phyloP scores from a whole-genome alignment of 2,888 invertebrate species.

The Troides helena region DNA sequence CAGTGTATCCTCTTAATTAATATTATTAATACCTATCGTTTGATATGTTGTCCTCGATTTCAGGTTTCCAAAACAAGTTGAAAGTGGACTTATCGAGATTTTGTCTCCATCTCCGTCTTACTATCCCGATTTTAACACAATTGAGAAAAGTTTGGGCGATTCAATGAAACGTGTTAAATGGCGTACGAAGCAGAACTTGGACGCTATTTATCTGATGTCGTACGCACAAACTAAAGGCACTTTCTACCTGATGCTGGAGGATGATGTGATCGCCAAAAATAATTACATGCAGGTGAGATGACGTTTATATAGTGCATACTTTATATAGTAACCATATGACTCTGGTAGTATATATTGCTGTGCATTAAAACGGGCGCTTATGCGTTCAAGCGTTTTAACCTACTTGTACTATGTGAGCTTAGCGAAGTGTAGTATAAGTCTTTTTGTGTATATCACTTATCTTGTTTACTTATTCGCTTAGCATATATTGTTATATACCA shows the following conservation, averaged over 20 bases:
- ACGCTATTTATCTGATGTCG: conserved; percentile 96
- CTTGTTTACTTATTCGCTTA: not conserved
- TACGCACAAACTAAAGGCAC: conserved; percentile 93
- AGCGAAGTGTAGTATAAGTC: not conserved
- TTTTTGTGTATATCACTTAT: not conserved
- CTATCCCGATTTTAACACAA: conserved; percentile 91
- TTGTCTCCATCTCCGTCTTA: conserved; percentile 91
- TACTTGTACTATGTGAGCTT: not conserved
- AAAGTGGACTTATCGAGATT: conserved; percentile 92
- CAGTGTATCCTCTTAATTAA: not conserved
- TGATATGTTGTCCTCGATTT: conserved; percentile 15
- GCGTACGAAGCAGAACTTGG: conserved; percentile 97
- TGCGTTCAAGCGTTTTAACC: not conserved
- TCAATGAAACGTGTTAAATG: conserved; percentile 91
- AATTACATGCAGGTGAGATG: conserved; percentile 90
- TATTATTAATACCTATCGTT: not conserved
- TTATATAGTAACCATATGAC: not conserved
- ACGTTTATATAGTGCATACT: not conserved
- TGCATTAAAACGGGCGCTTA: not conserved
- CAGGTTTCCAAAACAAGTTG: conserved; percentile 88
- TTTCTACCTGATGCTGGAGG: conserved; percentile 96
- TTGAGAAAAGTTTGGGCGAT: conserved; percentile 91
- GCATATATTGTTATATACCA: not conserved
- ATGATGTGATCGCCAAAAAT: conserved; percentile 93
- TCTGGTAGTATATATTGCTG: not conserved